phyloP scores from a whole-genome alignment of 1,140 invertebrate species.

The Bombyx mori region ASM3026992v2 NC_085124.1:5227001-5227500 shows the following conservation, averaged over 20 bases:
- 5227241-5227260: conserved; percentile 64
- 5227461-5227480: no score
- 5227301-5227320: conserved; percentile 42
- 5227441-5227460: no score
- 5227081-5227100: conserved; percentile 22
- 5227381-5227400: no score
- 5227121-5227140: conserved; percentile 9
- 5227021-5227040: not conserved
- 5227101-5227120: conserved; percentile 26
- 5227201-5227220: conserved; percentile 31
- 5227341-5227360: no score
- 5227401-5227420: no score
- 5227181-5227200: conserved; percentile 55
- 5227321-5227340: no score
- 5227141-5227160: conserved; percentile 19
- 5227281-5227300: conserved; percentile 58
- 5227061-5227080: not conserved
- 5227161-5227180: conserved; percentile 32
- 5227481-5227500: no score
- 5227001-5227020: no score
- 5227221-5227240: conserved; percentile 66
- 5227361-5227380: no score
- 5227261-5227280: conserved; percentile 63
- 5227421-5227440: no score
- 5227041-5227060: not conserved